Evolutionary conservation across 2,888 invertebrate species (phyloP).

Genomic region (Drosophila percnosoma): DNA sequence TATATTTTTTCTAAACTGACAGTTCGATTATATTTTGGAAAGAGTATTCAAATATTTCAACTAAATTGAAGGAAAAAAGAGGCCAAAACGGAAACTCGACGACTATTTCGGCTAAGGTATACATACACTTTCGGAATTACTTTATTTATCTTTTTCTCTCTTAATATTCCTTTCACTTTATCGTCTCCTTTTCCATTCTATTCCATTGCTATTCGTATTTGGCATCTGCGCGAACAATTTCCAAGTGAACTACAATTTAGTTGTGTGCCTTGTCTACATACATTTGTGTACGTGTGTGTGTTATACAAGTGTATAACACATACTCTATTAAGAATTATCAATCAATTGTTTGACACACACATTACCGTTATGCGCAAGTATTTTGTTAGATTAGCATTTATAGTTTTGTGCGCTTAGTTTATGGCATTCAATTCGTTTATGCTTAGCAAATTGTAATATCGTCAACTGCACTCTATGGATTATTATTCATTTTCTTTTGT

Average conservation of each 20-base stretch:
- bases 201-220: conserved; percentile 36
- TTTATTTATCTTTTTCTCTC: conserved; percentile 3
- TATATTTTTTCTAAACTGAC: conserved; percentile 11
- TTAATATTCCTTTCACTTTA: conserved; percentile 27
- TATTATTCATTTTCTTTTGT: conserved; percentile 15
- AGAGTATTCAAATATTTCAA: conserved; percentile 63
- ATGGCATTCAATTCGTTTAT: conserved; percentile 46
- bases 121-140: conserved; percentile 17
- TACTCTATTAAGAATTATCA: conserved; percentile 32
- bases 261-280: conserved; percentile 49
- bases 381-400: conserved; percentile 24
- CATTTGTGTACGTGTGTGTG: neutral
- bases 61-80: conserved; percentile 43
- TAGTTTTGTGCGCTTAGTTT: conserved; percentile 55
- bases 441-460: conserved; percentile 28
- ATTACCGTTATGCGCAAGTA: conserved; percentile 51
- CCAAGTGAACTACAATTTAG: conserved; percentile 42
- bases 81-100: conserved; percentile 50
- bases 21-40: conserved; percentile 41
- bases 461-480: conserved; percentile 25
- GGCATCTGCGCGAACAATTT: conserved; percentile 45
- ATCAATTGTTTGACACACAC: conserved; percentile 60
- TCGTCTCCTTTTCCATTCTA: neutral
- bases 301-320: conserved; percentile 32
- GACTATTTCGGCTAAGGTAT: conserved; percentile 40